Base-by-base conservation (phyloP, 1,140 invertebrate genomes). In the Magallana gigas region DNA sequence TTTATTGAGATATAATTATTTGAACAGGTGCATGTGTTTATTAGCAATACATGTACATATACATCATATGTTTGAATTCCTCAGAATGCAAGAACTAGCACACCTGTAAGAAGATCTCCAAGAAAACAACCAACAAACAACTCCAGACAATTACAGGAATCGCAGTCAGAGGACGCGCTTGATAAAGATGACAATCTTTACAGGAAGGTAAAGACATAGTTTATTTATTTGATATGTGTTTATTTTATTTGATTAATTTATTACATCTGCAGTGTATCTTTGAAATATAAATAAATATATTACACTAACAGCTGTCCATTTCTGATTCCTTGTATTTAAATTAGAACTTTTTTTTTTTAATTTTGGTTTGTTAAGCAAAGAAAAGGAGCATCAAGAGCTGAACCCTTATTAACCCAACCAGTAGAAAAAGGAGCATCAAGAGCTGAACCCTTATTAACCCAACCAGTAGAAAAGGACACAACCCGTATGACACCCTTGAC, bases 281-380 rank as follows among this genome's bases (percentile, higher is more conserved):
- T 11, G 60, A 16, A 62, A 62, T 16, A 16, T 62, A 16, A 23
- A 23, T 23, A 23, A 23, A 62, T 12, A 16, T n/a, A 48, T 48
- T 48, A 48, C 36, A 48, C 8, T 14, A 12, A 62, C 60, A 62
- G 60, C 60, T 62, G 5, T 62, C 60, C 14, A 16, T 11, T 62
- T n/a, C 8, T 62, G 5, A 14, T n/a, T 62, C 11, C 60, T 62
- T 62, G 14, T 14, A 62, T 62, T 12, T 62, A n/a, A 16, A 62
- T n/a, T 62, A 16, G 11, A 12, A 16, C 14, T 62, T 12, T 62
- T 9, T n/a, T 12, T 16, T 62, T 62, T 62, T 62, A 14, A 62
- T 62, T 62, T 62, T 62, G 14, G 60, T 62, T 62, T 62, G 60
- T 62, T 62, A 71, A 71, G 64, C 64, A 71, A 23, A 71, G n/a